Evolutionary conservation across 2,888 invertebrate species (phyloP).

Genomic region (Eupithecia pulchellata): DNA sequence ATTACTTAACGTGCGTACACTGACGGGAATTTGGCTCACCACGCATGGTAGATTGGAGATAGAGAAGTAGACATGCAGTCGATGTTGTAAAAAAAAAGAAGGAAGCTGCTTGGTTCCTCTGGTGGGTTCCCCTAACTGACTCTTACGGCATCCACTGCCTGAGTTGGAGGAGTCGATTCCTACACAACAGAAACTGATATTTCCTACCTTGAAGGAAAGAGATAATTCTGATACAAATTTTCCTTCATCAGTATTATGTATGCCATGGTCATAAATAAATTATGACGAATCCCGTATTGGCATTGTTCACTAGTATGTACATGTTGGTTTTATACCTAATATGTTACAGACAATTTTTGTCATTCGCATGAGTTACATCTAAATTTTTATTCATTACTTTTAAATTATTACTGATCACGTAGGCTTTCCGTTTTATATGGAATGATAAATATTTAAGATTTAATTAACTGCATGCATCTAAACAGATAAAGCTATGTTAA

Average conservation of each 20-base stretch:
- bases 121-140: too few species aligned
- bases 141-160: too few species aligned
- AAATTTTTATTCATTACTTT: constrained; percentile 53
- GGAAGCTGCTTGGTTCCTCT: too few species aligned
- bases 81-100: too few species aligned
- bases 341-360: background rate
- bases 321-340: background rate
- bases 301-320: background rate
- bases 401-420: constrained; percentile 54
- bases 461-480: constrained; percentile 28
- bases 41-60: too few species aligned
- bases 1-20: too few species aligned
- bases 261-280: background rate
- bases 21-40: too few species aligned
- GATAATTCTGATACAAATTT: too few species aligned
- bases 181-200: too few species aligned
- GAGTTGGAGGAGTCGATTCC: too few species aligned
- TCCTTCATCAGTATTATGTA: background rate
- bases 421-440: constrained; percentile 45
- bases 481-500: constrained; percentile 36
- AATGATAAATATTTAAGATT: constrained; percentile 41
- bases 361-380: background rate
- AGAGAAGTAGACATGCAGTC: too few species aligned
- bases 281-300: background rate
- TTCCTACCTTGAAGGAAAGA: too few species aligned